Evolutionary conservation across 2,113 vertebrate genomes (phyloP), one percentile per base, ranked within the genome.

Genomic region (Embiotoca jacksoni): DNA sequence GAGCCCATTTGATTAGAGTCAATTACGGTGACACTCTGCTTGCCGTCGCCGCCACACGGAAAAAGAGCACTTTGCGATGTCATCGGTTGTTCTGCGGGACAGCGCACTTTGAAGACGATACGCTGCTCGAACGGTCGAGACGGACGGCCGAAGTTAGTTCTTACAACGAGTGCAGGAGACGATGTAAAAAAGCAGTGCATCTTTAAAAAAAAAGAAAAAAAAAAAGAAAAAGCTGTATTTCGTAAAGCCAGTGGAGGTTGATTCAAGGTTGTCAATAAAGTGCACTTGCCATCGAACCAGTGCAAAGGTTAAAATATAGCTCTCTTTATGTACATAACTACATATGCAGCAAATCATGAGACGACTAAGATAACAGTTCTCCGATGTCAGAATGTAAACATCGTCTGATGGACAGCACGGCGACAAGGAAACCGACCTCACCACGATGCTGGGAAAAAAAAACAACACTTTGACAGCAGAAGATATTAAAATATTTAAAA

Each of bases 1-100:
- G 75, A 82, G 78, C 77, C 56, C 66, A 52, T 90, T 90, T 91
- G 89, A 92, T 92, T 86, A 72, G 52, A 88, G 88, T 92, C 91
- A 79, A 84, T 94, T 91, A 90, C 49, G 0, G 78, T 86, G 92
- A 90, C 92, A 83, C 59, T 7, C 33, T 77, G 87, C 86, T 91
- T 89, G 92, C 85, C 30, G 55, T 68, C 30, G 60, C 75, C 31
- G 58, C 53, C 39, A n/a, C 35, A 54, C 4, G 62, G 33, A 13
- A 39, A 76, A 86, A 85, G 80, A 87, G 76, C 60, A 78, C 84
- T 90, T 87, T 65, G 68, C 47, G 3, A 31, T 71, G 83, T 88
- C 80, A 79, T 53, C 35, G 66, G 55, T 84, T 59, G 69, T 76
- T 58, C 71, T 75, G 66, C 16, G 68, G 84, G 69, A 86, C 78